Conservation (phyloP, 2,888 invertebrate genomes). For the Limnephilus marmoratus region DNA sequence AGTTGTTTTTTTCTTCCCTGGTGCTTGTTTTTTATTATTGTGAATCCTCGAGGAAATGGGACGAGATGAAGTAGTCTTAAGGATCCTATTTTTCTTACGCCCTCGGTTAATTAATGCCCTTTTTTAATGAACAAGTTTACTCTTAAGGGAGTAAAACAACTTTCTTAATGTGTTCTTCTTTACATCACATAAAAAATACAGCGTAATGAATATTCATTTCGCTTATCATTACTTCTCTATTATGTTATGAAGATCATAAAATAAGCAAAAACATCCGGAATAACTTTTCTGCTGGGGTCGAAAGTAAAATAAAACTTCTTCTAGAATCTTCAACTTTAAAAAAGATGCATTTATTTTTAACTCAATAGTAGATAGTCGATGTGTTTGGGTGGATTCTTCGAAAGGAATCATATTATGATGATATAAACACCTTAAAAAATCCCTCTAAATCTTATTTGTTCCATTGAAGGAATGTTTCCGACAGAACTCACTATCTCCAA, state of each 20-base stretch:
- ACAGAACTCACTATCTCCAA: background rate
- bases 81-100: constrained; percentile 8
- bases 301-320: background rate
- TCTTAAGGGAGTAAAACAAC: constrained; percentile 20
- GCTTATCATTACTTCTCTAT: constrained; percentile 7
- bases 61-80: background rate
- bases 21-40: background rate
- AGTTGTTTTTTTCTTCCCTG: constrained; percentile 28
- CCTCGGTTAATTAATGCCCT: constrained; percentile 25
- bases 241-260: background rate
- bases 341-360: background rate
- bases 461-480: background rate
- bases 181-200: constrained; percentile 22
- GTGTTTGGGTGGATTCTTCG: background rate
- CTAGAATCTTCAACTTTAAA: background rate
- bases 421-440: background rate
- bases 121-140: constrained; percentile 37
- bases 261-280: background rate
- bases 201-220: constrained; percentile 9
- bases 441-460: background rate
- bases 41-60: constrained; percentile 9
- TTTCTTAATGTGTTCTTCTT: constrained; percentile 26
- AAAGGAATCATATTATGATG: background rate
- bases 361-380: background rate
- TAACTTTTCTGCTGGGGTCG: background rate